These are phyloP conservation scores for Sphinx pinastri DNA, from an alignment of 2,888 invertebrate genomes.

Conservation along the genomic window DNA sequence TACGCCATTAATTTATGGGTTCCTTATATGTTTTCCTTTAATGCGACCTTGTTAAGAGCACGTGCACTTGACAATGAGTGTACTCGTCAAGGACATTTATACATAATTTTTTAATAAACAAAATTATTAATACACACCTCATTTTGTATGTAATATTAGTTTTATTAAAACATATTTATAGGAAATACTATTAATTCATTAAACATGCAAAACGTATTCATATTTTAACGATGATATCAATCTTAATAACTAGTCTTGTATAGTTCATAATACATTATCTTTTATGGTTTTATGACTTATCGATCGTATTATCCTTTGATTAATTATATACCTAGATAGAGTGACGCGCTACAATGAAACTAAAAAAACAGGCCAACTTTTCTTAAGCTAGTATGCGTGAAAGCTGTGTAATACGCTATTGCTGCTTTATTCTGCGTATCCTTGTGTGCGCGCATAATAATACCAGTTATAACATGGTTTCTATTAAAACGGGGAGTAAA, in stretches of 20 bases:
- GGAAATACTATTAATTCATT: background rate
- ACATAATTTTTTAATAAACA: too few relatives aligned
- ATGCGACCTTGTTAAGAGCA: conserved; percentile 6
- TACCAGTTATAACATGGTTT: too few relatives aligned
- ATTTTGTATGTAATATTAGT: too few relatives aligned
- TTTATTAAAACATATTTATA: background rate
- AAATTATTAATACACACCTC: too few relatives aligned
- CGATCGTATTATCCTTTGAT: background rate
- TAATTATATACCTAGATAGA: too few relatives aligned
- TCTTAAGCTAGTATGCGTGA: too few relatives aligned
- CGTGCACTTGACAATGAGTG: background rate
- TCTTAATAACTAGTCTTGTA: background rate
- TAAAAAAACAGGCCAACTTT: too few relatives aligned
- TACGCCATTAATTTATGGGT: conserved; percentile 8
- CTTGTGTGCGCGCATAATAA: too few relatives aligned
- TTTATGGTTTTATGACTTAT: background rate
- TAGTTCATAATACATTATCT: conserved; percentile 3
- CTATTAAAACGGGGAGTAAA: too few relatives aligned
- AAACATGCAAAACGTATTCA: background rate
- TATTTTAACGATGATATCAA: conserved; percentile 1
- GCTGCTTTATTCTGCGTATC: too few relatives aligned
- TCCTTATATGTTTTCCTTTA: conserved; percentile 9
- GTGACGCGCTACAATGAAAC: too few relatives aligned
- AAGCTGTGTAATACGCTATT: too few relatives aligned
- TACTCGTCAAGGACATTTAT: background rate